A percentile compares a stretch with the other conserved stretches of the same genome.
Conservation (phyloP, 2,888 invertebrate species). For the Polietes domitor region DNA sequence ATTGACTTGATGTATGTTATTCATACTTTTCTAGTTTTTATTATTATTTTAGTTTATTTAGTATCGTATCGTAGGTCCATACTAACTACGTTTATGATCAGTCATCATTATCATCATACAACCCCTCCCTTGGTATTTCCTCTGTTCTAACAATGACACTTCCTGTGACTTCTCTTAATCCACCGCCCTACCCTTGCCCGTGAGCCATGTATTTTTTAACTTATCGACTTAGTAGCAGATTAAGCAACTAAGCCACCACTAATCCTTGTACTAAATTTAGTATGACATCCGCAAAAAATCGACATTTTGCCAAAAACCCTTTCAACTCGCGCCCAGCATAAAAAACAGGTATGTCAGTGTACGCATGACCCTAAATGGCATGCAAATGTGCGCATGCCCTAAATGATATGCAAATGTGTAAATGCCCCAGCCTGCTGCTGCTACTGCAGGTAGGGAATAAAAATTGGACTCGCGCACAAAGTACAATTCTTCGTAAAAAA, state of each 20-base stretch:
- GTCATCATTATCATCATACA: no score
- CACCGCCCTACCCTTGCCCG: background rate
- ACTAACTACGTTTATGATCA: no score
- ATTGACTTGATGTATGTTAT: no score
- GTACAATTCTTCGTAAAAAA: background rate
- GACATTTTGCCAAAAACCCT: background rate
- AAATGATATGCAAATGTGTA: no score
- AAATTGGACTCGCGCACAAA: background rate
- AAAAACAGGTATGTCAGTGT: slow-evolving; percentile 24
- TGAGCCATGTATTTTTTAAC: slow-evolving; percentile 31
- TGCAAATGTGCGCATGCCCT: no score
- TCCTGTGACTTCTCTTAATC: background rate
- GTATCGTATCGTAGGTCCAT: no score
- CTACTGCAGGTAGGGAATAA: background rate
- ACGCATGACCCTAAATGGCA: no score
- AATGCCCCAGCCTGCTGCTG: no score
- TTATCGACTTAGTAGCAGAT: slow-evolving; percentile 28
- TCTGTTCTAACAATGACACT: no score
- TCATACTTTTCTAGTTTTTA: no score
- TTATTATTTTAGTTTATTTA: no score
- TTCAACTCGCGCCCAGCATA: background rate
- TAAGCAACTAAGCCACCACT: slow-evolving; percentile 18
- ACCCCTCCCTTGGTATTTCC: no score
- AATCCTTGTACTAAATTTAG: slow-evolving; percentile 32
- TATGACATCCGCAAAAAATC: slow-evolving; percentile 15